Evolutionary conservation across 1,140 invertebrate genomes (phyloP), one percentile per base, ranked within the genome.

Genomic region (Trypoxylus dichotomus): DNA sequence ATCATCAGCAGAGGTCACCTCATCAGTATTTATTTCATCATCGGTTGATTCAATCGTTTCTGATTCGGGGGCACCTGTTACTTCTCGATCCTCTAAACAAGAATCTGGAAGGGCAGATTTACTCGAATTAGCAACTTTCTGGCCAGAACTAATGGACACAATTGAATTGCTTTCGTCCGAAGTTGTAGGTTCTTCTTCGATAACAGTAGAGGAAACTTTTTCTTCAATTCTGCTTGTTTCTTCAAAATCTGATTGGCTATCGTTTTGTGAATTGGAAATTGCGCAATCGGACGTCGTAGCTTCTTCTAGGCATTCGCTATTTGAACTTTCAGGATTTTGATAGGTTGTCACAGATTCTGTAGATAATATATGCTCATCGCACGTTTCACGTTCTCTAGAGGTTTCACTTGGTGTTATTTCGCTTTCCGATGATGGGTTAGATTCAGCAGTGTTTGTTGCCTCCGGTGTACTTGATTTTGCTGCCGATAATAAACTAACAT

Each of bases 151-250:
- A 54, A 19, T 19, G 19, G n/a, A n/a, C 7, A 6, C 15, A 54
- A 54, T 19, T 3, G 47, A 19, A 54, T 19, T n/a, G 47, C 15
- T 54, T 19, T 54, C 15, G 19, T 54, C 47, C 3, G 41, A 54
- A 43, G 74, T 27, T 73, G 73, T n/a, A 74, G 75, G 73, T 42
- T 78, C 60, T 73, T 79, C 77, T 42, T 75, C 74, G 15, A 43
- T 32, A 37, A 74, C 73, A 24, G 43, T 47, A 0, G 43, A 54
- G 15, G 47, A 54, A 19, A 54, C 47, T 0, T 54, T 54, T 54
- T n/a, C 47, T 5, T 54, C 47, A 6, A 19, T 19, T 19, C 5
- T 54, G 15, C 13, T 54, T 54, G 15, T 54, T 21, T n/a, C 47
- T 54, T 54, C 47, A n/a, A 6, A n/a, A 54, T 54, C n/a, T 19